These are phyloP conservation scores for Sceloporus tristichus DNA, from an alignment of 2,113 vertebrate genomes.

Conservation along the genomic window DNA sequence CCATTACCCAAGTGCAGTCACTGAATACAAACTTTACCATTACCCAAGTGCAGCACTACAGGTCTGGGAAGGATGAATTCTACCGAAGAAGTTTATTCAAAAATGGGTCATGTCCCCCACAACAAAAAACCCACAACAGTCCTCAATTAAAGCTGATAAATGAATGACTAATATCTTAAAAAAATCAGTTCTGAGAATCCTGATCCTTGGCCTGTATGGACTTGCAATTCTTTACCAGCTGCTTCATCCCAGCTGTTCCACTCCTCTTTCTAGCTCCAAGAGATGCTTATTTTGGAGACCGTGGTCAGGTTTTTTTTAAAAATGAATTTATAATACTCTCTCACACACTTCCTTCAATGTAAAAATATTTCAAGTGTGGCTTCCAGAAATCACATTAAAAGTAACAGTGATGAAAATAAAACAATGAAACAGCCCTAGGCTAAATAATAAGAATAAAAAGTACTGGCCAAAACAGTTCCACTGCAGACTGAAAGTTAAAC, in stretches of 20 bases:
- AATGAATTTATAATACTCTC: background rate
- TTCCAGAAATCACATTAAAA: background rate
- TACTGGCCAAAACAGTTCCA: background rate
- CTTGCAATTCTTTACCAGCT: background rate
- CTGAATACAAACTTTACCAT: background rate
- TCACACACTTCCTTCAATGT: background rate
- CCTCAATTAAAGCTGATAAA: background rate
- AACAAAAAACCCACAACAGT: background rate
- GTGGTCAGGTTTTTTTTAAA: no score
- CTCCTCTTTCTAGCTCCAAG: background rate
- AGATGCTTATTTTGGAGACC: background rate
- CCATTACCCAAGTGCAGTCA: background rate
- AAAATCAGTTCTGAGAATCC: background rate
- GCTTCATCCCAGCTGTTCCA: background rate
- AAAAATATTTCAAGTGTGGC: background rate
- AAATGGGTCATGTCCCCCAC: background rate
- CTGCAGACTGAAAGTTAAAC: background rate
- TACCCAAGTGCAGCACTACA: background rate
- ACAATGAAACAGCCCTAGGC: no score
- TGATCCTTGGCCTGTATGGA: background rate
- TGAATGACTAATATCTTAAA: background rate
- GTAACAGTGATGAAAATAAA: background rate
- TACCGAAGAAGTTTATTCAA: background rate
- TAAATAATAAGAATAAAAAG: no score
- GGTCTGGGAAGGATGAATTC: no score